A percentile compares a stretch with the other conserved stretches of the same genome.
These are phyloP conservation scores for Chesias legatella DNA, from an alignment of 2,888 invertebrate species.

Conservation along the genomic window DNA sequence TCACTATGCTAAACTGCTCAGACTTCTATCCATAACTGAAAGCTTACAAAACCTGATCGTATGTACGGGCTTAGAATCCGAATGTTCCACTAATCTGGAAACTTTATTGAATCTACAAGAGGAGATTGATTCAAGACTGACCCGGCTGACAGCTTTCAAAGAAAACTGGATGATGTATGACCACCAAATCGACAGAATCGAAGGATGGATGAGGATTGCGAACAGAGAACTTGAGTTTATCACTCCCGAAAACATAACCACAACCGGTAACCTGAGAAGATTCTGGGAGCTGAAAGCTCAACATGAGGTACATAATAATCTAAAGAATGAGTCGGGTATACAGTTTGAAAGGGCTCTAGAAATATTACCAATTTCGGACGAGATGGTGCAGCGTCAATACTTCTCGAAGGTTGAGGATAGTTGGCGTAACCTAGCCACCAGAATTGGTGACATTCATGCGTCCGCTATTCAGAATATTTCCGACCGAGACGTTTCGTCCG, in stretches of 20 bases:
- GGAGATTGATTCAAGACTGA: slow-evolving; percentile 86
- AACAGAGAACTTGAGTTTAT: slow-evolving; percentile 85
- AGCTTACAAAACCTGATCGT: slow-evolving; percentile 87
- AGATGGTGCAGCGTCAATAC: slow-evolving; percentile 89
- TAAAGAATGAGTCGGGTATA: slow-evolving; percentile 85
- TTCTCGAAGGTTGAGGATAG: slow-evolving; percentile 88
- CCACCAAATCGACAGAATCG: slow-evolving; percentile 85
- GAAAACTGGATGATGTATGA: slow-evolving; percentile 90
- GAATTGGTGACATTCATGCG: slow-evolving; percentile 84
- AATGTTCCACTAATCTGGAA: slow-evolving; percentile 86
- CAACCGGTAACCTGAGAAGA: slow-evolving; percentile 86
- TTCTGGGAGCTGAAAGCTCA: slow-evolving; percentile 95
- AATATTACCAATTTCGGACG: slow-evolving; percentile 90
- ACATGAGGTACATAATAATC: slow-evolving; percentile 89
- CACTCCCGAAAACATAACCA: slow-evolving; percentile 82
- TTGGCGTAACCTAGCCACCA: slow-evolving; percentile 84
- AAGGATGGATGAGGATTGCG: slow-evolving; percentile 87
- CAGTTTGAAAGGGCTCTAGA: slow-evolving; percentile 89
- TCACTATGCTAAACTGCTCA: slow-evolving; percentile 88
- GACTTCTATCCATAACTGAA: slow-evolving; percentile 86
- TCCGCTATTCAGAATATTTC: slow-evolving; percentile 86
- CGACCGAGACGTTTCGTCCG: slow-evolving; percentile 86
- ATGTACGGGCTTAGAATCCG: slow-evolving; percentile 87
- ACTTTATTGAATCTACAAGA: slow-evolving; percentile 87
- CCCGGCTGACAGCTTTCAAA: slow-evolving; percentile 86